phyloP scores from a whole-genome alignment of 2,888 invertebrate species.

The Eugnorisma glareosa region DNA sequence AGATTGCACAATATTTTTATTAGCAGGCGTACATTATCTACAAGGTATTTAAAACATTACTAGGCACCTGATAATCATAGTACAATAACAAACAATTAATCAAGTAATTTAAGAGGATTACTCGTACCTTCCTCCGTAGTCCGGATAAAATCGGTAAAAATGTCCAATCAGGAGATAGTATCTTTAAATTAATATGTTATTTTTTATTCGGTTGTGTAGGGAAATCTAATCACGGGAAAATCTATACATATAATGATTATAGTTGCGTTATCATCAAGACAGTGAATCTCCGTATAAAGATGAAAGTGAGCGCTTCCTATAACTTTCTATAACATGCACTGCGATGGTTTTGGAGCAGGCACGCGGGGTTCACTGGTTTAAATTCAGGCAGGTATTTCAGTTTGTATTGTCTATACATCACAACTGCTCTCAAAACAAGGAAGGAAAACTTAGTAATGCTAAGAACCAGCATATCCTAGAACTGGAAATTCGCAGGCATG shows the following conservation, averaged over 20 bases:
- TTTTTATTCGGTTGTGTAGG: not conserved
- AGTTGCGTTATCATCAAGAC: not conserved
- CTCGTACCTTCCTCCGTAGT: not conserved
- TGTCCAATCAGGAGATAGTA: not conserved
- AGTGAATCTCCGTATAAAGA: not conserved
- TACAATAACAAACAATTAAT: conserved; percentile 21
- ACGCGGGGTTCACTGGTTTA: not conserved
- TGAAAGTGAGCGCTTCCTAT: not conserved
- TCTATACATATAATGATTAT: conserved; percentile 1
- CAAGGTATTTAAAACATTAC: not conserved
- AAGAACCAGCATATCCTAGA: no score
- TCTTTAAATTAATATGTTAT: not conserved
- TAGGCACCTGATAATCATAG: not conserved
- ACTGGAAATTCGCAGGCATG: no score
- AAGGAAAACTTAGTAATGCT: not conserved
- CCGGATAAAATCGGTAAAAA: conserved; percentile 21
- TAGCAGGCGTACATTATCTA: not conserved
- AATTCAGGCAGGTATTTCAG: not conserved
- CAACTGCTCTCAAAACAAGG: not conserved
- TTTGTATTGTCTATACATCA: no score
- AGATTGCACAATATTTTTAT: not conserved
- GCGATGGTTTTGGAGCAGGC: not conserved
- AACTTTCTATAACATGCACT: not conserved
- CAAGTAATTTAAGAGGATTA: conserved; percentile 25
- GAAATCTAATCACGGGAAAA: conserved; percentile 6